Base-by-base conservation (phyloP, 2,797 vertebrate species). In the Eutrigla gurnardus region DNA sequence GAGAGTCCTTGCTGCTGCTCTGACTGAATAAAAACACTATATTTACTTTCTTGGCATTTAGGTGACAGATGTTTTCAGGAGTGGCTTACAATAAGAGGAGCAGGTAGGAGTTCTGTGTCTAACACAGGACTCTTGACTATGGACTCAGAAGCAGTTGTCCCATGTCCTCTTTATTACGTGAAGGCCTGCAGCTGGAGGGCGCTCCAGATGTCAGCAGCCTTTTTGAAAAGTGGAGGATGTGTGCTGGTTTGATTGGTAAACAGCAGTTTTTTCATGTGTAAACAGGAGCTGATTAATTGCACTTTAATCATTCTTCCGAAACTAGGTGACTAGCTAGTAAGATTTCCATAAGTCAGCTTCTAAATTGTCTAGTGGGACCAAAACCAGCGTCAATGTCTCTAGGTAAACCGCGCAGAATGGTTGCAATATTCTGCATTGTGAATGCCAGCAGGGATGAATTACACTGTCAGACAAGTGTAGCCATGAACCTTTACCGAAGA, bases 31-130 rank as follows among this genome's bases (percentile, higher is more conserved):
- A 72, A 71, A 85, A 77, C 76, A 79, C 77, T 70, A 32, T 73
- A 63, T 89, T 87, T 80, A 74, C 83, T 85, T 87, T 87, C 73
- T 59, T 84, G 70, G 57, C 60, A 70, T 84, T 87, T 59, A 64
- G 64, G n/a, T n/a, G 60, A 63, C 76, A 70, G 14, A 25, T 69
- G 67, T 75, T 75, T 79, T 78, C 75, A 72, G 60, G 58, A 58
- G 55, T 11, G 55, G 46, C 50, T 65, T 57, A 40, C 77, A 66
- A 72, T 86, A 75, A 64, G 70, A 75, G 53, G 54, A 86, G 73
- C 61, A 74, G 77, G 63, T 75, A 69, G 12, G 59, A 25, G 6
- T 9, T 12, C 50, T 53, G 3, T 25, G 25, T 25, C 18, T 73
- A 43, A 65, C 73, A 47, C 73, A 62, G 77, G 67, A 58, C 69